Percentiles rank a stretch among this genome's conserved stretches.
Evolutionary conservation across 1,140 invertebrate species (phyloP).

Genomic region (Nymphalis io): DNA sequence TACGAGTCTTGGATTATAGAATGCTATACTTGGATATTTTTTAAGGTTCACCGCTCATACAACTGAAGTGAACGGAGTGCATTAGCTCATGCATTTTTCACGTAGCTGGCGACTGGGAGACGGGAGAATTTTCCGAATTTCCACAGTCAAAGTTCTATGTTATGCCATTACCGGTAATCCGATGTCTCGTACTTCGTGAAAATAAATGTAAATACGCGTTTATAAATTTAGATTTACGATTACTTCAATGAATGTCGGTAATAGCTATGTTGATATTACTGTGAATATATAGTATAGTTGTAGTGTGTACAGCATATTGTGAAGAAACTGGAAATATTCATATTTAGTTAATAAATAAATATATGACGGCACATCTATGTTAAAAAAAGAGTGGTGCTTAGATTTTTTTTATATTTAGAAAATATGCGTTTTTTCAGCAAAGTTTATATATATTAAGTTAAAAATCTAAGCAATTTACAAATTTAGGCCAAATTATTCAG

Average conservation of each 20-base stretch:
- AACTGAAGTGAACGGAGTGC: conserved; percentile 22
- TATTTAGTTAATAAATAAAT: too few species aligned
- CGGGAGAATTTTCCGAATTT: conserved; percentile 27
- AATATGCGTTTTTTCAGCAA: too few species aligned
- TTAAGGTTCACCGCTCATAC: conserved; percentile 22
- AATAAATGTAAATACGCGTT: background rate
- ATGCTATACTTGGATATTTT: conserved; percentile 2
- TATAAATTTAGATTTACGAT: background rate
- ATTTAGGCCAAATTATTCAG: too few species aligned
- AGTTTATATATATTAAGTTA: too few species aligned
- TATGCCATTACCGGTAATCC: conserved; percentile 14
- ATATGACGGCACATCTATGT: too few species aligned
- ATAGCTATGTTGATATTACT: too few species aligned
- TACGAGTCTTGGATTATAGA: conserved; percentile 2
- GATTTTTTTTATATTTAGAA: too few species aligned
- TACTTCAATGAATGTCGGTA: background rate
- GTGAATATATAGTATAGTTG: too few species aligned
- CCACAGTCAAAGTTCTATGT: conserved; percentile 18
- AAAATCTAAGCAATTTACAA: too few species aligned
- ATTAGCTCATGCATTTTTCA: conserved; percentile 39
- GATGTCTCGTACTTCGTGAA: background rate
- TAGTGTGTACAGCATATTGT: too few species aligned
- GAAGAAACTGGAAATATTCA: too few species aligned
- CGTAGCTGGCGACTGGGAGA: conserved; percentile 27
- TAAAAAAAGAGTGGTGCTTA: too few species aligned